Conservation (phyloP, 2,888 invertebrate species). For the Teinopalpus imperialis region DNA sequence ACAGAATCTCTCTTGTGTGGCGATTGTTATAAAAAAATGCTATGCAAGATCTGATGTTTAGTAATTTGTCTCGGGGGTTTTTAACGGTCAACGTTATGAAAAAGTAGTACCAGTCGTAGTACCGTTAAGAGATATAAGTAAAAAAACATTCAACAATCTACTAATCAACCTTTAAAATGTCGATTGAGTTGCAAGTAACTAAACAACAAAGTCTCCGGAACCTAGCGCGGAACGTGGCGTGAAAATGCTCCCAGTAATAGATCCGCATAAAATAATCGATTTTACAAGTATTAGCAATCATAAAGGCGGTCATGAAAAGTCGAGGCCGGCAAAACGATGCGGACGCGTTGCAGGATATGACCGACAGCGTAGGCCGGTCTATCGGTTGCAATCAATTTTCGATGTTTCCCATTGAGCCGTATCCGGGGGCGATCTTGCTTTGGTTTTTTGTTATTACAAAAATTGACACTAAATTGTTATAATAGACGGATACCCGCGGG, state of each 20-base stretch:
- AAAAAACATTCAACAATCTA: too few relatives aligned
- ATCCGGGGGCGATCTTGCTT: slow-evolving; percentile 9
- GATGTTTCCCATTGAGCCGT: slow-evolving; percentile 7
- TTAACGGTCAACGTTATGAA: too few relatives aligned
- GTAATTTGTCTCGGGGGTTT: too few relatives aligned
- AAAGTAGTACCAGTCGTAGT: too few relatives aligned
- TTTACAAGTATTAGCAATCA: slow-evolving; percentile 22
- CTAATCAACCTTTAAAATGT: too few relatives aligned
- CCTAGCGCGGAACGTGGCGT: not conserved
- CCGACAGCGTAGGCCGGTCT: slow-evolving; percentile 15
- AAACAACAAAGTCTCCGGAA: slow-evolving; percentile 5
- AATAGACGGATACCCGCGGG: not conserved
- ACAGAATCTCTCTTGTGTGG: too few relatives aligned
- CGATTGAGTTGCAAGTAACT: too few relatives aligned
- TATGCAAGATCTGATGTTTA: too few relatives aligned
- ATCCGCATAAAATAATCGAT: slow-evolving; percentile 17
- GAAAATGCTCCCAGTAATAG: slow-evolving; percentile 8
- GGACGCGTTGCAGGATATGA: slow-evolving; percentile 32
- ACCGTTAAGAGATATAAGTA: too few relatives aligned
- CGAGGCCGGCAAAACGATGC: slow-evolving; percentile 32
- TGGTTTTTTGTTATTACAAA: not conserved
- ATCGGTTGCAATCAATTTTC: slow-evolving; percentile 16
- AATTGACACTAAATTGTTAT: not conserved
- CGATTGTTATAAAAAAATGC: too few relatives aligned
- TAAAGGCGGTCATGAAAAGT: slow-evolving; percentile 27